Evolutionary conservation across 1,140 invertebrate genomes (phyloP), one percentile per base, ranked within the genome.

Genomic region (Medauroidea extradentata): DNA sequence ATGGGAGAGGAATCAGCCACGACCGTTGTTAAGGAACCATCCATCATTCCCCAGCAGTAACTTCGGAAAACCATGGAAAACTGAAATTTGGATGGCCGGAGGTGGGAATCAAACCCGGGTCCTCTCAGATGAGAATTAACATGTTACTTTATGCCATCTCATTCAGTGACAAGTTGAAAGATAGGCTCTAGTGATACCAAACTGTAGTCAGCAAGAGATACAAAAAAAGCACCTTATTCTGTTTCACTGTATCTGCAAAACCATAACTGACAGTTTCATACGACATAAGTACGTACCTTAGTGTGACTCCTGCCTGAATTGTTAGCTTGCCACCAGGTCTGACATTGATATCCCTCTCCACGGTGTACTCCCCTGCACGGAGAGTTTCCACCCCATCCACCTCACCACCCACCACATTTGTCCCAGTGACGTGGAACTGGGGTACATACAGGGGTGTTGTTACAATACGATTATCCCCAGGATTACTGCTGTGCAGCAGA

Each of bases 291-390:
- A 16, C 39, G 24, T 9, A 88, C 65, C 81, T 75, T 2, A 99
- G 76, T 0, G 85, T 90, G 0, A 96, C 93, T 0, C 93, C 94
- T 1, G 92, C 86, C 39, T 92, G 84, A 13, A 98, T 77, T 0
- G 88, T 89, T 9, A 98, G 76, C 69, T 89, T 91, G 11, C 93
- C 93, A 21, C 89, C 89, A 2, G 93, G 92, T 51, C 91, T 76
- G 3, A 98, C 85, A 69, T 93, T 96, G 34, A 98, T 95, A 69
- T 98, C 95, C 66, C 91, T 83, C 63, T 87, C 83, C 0, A 96
- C 93, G 2, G 84, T 81, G 70, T 97, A 97, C 62, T 90, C 90
- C 7, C 91, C 91, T 38, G 83, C 72, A 21, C 79, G 76, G 25
- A 95, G 75, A 65, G 83, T 84, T 77, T 95, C 89, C 61, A 86